Conservation (phyloP, 2,113 vertebrate genomes). For the Oxyruncus cristatus region DNA sequence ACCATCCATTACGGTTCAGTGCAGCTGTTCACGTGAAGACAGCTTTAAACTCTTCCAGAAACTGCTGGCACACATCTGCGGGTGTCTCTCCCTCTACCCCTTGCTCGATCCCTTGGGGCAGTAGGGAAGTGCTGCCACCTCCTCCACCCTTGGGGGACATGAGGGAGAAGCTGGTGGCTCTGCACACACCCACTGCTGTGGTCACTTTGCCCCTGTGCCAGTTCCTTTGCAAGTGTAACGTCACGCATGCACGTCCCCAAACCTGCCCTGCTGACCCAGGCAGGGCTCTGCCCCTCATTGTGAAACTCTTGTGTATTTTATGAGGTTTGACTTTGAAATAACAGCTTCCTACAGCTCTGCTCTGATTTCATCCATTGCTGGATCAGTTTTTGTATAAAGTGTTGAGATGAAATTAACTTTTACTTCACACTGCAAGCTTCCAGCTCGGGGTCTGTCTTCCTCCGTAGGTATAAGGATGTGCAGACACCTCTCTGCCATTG, state of each 20-base stretch:
- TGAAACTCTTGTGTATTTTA: neutral
- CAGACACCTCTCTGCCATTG: neutral
- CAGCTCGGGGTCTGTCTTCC: neutral
- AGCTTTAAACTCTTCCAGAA: constrained; percentile 75
- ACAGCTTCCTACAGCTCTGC: neutral
- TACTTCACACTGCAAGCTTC: neutral
- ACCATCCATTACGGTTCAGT: constrained; percentile 51
- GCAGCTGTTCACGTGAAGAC: constrained; percentile 81
- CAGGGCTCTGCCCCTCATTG: neutral
- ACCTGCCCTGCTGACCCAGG: neutral
- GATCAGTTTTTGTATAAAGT: neutral
- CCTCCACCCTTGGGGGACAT: neutral
- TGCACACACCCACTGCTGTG: neutral
- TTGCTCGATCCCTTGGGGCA: neutral
- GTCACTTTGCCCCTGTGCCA: neutral
- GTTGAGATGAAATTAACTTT: neutral
- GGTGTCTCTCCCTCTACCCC: neutral
- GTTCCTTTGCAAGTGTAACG: neutral
- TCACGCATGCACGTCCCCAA: rapidly evolving
- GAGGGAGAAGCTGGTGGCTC: neutral
- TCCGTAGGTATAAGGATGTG: neutral
- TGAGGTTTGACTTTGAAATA: neutral
- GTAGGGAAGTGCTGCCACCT: neutral
- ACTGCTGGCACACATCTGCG: constrained; percentile 73
- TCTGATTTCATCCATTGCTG: neutral